Conservation (phyloP, 2,888 invertebrate genomes). For the Melanotus villosus region DNA sequence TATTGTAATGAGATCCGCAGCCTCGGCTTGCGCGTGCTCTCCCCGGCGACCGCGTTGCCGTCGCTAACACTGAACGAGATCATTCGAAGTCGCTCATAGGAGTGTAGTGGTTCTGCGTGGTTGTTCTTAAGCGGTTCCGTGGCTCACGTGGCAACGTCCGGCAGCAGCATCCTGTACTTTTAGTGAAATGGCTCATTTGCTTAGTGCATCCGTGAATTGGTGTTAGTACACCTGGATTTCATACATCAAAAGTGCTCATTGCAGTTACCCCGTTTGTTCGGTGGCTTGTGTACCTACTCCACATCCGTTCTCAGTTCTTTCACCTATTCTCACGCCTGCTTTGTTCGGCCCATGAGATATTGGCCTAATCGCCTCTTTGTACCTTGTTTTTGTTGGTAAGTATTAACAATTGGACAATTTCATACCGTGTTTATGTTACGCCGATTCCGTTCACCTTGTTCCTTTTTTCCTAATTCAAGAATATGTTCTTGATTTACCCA, state of each 20-base stretch:
- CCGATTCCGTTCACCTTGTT: neutral
- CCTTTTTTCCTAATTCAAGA: neutral
- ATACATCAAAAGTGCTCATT: conserved; percentile 2
- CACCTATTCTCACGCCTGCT: conserved; percentile 25
- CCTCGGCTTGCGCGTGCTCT: conserved; percentile 57
- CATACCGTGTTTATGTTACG: neutral
- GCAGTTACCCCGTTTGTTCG: neutral
- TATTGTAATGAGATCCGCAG: conserved; percentile 55
- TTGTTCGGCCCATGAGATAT: conserved; percentile 33
- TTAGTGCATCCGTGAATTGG: conserved; percentile 6
- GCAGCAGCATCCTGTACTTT: conserved; percentile 30
- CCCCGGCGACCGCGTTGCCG: conserved; percentile 53
- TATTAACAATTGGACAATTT: conserved; percentile 2
- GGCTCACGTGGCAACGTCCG: conserved; percentile 57
- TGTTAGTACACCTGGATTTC: conserved; percentile 21
- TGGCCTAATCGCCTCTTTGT: neutral
- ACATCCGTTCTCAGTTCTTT: conserved; percentile 34
- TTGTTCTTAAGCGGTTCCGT: conserved; percentile 49
- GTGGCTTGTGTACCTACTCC: neutral
- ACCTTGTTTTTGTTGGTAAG: conserved; percentile 29
- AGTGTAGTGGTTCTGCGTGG: conserved; percentile 52
- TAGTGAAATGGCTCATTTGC: conserved; percentile 50
- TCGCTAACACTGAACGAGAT: conserved; percentile 58
- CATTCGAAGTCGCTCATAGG: conserved; percentile 61
- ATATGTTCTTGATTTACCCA: neutral